Base-by-base conservation (phyloP, 2,888 invertebrate genomes). In the Oscheius sp. region DNA sequence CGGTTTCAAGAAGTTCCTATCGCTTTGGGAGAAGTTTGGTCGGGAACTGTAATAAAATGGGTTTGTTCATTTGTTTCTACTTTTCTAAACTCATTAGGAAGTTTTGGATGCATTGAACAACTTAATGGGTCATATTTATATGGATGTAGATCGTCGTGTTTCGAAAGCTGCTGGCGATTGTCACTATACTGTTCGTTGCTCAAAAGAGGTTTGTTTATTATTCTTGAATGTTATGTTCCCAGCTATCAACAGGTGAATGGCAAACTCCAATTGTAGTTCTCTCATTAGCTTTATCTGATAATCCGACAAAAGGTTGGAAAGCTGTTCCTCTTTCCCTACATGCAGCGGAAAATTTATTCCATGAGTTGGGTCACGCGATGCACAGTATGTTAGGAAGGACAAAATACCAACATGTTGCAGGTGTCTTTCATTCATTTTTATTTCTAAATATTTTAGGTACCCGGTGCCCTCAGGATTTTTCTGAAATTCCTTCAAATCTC, bases 311-410 rank as follows among this genome's bases (percentile, higher is more conserved):
- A n/a, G 33, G 56, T n/a, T 77, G 75, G 77, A 44, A 41, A 49
- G 33, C 61, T 14, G 36, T 67, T 8, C 26, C 57, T 4, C 12
- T 67, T 2, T 44, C 44, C 8, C 14, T 93, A 0, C 90, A 91
- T 20, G 92, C 93, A 84, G 92, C 96, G 8, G 96, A 97, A 87
- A 98, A 96, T 89, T 89, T 98, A 75, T 97, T 97, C 88, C 98
- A 98, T 87, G 97, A 98, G 89, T 92, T 95, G 92, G 98, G 98
- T 0, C 98, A 98, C 89, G 98, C 97, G 17, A 91, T 97, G 90
- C 98, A 98, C 88, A 95, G 96, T 20, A 96, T 98, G 95, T 88
- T 98, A 77, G 98, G 94, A 1, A 90, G 95, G 57, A 95, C 96
- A 0, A 90, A 91, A 71, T 94, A 95, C 88, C 98, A 98, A 88